A percentile compares a stretch with the other conserved stretches of the same genome.
These are phyloP conservation scores for Clarias laeviceps DNA, from an alignment of 2,797 vertebrate genomes.

Conservation along the genomic window DNA sequence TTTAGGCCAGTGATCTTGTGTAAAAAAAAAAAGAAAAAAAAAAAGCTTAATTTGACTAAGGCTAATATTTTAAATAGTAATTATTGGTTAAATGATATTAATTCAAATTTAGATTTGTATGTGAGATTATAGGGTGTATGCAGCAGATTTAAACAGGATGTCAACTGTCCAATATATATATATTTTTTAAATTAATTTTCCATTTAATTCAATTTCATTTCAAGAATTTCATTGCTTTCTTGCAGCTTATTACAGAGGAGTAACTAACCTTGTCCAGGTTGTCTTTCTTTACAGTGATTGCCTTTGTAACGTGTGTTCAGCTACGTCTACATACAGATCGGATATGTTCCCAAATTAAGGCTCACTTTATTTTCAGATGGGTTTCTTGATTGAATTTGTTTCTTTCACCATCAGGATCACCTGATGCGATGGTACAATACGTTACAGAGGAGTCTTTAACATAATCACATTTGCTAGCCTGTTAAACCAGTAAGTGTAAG, in stretches of 20 bases:
- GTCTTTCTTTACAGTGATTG: neutral
- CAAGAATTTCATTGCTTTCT: neutral
- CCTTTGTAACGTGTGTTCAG: neutral
- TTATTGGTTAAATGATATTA: neutral
- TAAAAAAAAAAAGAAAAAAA: neutral
- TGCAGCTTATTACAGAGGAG: neutral
- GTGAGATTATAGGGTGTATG: neutral
- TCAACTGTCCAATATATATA: neutral
- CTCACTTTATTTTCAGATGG: neutral
- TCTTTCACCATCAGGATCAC: neutral
- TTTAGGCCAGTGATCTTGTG: neutral
- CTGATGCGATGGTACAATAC: no score
- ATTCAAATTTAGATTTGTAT: neutral
- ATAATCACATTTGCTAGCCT: neutral
- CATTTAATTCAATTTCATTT: no score
- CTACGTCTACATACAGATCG: neutral
- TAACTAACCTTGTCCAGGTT: neutral
- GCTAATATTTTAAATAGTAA: neutral
- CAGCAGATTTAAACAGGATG: neutral
- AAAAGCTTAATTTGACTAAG: neutral
- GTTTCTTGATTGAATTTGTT: no score
- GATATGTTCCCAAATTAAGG: neutral
- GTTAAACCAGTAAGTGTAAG: neutral
- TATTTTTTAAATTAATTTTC: neutral
- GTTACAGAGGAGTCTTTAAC: no score